These are phyloP conservation scores for Drosophila pallidifrons DNA, from an alignment of 1,140 invertebrate species.

Conservation along the genomic window DNA sequence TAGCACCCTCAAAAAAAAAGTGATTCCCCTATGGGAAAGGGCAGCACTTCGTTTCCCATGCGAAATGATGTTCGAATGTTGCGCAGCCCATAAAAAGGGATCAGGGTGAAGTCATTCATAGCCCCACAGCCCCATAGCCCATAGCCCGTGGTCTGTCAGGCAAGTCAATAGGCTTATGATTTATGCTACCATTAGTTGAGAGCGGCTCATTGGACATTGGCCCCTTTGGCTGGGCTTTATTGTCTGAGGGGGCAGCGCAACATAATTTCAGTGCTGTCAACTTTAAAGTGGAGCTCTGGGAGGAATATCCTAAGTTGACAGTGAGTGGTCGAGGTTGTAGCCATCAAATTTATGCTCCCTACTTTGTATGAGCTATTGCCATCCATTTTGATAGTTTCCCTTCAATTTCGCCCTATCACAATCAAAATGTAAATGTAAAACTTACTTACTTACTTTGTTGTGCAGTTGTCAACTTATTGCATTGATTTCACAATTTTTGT, in stretches of 20 bases:
- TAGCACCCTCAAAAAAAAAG: constrained; percentile 10
- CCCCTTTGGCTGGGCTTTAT: background rate
- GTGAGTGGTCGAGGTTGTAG: background rate
- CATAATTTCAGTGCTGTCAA: constrained; percentile 14
- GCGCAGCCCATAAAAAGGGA: constrained; percentile 76
- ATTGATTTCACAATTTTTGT: constrained; percentile 10
- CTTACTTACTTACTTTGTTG: constrained; percentile 8
- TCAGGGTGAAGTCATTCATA: constrained; percentile 64
- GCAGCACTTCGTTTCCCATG: background rate
- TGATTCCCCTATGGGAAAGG: background rate
- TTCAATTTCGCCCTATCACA: background rate
- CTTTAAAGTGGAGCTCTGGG: constrained; percentile 14
- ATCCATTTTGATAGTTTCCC: background rate
- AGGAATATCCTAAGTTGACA: constrained; percentile 18
- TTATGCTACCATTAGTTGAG: constrained; percentile 74
- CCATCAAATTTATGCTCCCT: constrained; percentile 12
- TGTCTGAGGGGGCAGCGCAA: constrained; percentile 28
- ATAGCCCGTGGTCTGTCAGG: constrained; percentile 33
- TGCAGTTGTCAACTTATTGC: constrained; percentile 7
- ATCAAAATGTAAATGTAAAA: background rate
- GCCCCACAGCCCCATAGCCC: background rate
- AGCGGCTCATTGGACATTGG: constrained; percentile 54
- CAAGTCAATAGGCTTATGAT: constrained; percentile 80
- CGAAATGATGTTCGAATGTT: constrained; percentile 65
- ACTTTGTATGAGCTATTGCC: background rate